These are phyloP conservation scores for Eciton burchellii DNA, from an alignment of 1,140 invertebrate species.

Conservation along the genomic window DNA sequence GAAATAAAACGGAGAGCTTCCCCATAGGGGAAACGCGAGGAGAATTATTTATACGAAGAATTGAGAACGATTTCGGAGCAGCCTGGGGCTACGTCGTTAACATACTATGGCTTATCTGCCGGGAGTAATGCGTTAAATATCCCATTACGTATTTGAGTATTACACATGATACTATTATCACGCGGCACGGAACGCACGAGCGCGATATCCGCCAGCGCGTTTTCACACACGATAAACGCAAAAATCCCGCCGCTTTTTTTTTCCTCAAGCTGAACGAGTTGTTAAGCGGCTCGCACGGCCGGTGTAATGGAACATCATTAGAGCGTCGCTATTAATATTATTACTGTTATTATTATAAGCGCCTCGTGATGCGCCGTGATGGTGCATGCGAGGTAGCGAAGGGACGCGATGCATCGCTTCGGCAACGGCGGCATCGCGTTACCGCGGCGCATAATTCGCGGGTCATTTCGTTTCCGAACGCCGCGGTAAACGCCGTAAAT, in stretches of 20 bases:
- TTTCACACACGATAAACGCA: constrained; percentile 28
- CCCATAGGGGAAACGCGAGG: too few species aligned
- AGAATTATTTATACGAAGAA: neutral
- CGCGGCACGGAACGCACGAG: neutral
- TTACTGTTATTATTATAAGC: constrained; percentile 40
- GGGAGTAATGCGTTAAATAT: neutral
- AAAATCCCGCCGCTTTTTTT: constrained; percentile 16
- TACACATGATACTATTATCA: constrained; percentile 5
- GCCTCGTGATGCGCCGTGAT: constrained; percentile 16
- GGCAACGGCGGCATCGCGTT: neutral
- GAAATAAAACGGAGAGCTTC: too few species aligned
- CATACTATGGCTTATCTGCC: too few species aligned
- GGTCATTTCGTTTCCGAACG: constrained; percentile 6
- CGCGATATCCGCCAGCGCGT: neutral
- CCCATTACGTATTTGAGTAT: neutral
- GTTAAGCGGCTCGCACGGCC: neutral
- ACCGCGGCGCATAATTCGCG: constrained; percentile 2
- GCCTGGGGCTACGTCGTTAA: too few species aligned
- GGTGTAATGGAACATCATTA: constrained; percentile 46
- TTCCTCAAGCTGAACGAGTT: neutral
- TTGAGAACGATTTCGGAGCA: too few species aligned
- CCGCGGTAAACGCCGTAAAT: neutral
- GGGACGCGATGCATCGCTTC: neutral
- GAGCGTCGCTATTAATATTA: constrained; percentile 43
- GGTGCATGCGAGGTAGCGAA: constrained; percentile 25